Evolutionary conservation across 2,797 vertebrate species (phyloP), one percentile per base, ranked within the genome.

Genomic region (Chanos chanos): DNA sequence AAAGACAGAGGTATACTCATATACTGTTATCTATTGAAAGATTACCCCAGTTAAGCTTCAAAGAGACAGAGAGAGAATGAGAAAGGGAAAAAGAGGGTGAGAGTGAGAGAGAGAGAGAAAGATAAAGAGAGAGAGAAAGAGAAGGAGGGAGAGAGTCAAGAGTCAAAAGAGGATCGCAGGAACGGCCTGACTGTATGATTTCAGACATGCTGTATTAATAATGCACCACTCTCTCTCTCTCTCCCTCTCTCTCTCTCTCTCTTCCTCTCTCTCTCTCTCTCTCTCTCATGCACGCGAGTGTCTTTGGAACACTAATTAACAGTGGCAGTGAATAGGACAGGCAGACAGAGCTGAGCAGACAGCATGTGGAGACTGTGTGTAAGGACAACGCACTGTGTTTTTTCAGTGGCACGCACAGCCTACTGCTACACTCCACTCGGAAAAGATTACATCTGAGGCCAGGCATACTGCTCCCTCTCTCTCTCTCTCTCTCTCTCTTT

Each of bases 381-480:
- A n/a, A n/a, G n/a, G n/a, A n/a, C n/a, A n/a, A n/a, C n/a, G n/a
- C n/a, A n/a, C n/a, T n/a, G n/a, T n/a, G n/a, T n/a, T n/a, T n/a
- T n/a, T n/a, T n/a, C n/a, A n/a, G n/a, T n/a, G n/a, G n/a, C n/a
- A n/a, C n/a, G n/a, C n/a, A n/a, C n/a, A n/a, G n/a, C n/a, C n/a
- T n/a, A n/a, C n/a, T n/a, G n/a, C n/a, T n/a, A n/a, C n/a, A n/a
- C n/a, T n/a, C n/a, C n/a, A n/a, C n/a, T n/a, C n/a, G n/a, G n/a
- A n/a, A n/a, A n/a, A n/a, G n/a, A n/a, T n/a, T n/a, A n/a, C n/a
- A n/a, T n/a, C n/a, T n/a, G n/a, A n/a, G n/a, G n/a, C n/a, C n/a
- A n/a, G n/a, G n/a, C n/a, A n/a, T n/a, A n/a, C n/a, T 70, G 62
- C 79, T 68, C 28, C 61, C 71, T 75, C 74, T 62, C 55, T 67